Conservation (phyloP, 2,888 invertebrate species). For the Lordiphosa fenestrarum region DNA sequence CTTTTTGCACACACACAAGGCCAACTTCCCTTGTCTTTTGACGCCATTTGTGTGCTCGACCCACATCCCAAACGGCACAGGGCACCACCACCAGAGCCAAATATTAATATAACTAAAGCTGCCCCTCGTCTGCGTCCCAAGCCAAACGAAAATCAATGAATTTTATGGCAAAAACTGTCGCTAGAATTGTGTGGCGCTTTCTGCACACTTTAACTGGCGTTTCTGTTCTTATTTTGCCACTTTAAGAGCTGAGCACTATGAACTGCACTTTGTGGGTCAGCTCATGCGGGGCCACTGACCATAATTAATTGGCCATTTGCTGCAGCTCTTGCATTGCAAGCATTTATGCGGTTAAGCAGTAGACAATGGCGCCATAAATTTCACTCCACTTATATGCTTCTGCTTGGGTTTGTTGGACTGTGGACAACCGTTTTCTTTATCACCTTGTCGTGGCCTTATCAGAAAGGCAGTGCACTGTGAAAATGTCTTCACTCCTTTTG, state of each 20-base stretch:
- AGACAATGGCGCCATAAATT: conserved; percentile 63
- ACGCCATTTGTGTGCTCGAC: conserved; percentile 69
- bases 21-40: conserved; percentile 60
- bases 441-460: conserved; percentile 41
- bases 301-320: conserved; percentile 66
- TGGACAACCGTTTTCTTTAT: conserved; percentile 38
- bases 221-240: background rate
- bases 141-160: conserved; percentile 61
- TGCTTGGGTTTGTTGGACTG: conserved; percentile 34
- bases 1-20: conserved; percentile 47
- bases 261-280: conserved; percentile 29
- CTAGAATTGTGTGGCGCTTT: background rate
- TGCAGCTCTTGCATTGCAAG: conserved; percentile 59
- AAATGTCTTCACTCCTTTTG: conserved; percentile 37
- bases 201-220: conserved; percentile 4
- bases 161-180: conserved; percentile 45
- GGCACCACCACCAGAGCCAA: conserved; percentile 36
- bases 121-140: conserved; percentile 1
- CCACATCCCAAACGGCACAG: conserved; percentile 41
- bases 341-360: conserved; percentile 50
- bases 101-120: conserved; percentile 57
- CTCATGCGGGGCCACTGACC: conserved; percentile 54
- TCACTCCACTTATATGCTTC: conserved; percentile 29
- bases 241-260: conserved; percentile 7
- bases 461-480: conserved; percentile 52